Base-by-base conservation (phyloP, 2,797 vertebrate species). In the Paedocypris micromegethes region DNA sequence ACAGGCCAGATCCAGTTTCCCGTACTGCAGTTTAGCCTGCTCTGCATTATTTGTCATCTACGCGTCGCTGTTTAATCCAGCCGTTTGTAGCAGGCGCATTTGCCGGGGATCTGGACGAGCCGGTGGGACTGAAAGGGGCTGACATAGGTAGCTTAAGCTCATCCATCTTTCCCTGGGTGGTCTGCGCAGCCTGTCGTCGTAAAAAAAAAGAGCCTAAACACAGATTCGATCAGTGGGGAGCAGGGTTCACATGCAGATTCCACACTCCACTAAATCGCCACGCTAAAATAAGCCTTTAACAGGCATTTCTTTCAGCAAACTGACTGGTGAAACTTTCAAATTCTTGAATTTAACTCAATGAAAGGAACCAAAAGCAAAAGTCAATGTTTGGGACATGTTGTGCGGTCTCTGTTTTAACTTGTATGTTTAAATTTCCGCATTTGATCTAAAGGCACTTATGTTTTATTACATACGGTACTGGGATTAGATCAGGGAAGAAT, bases 51-150 rank as follows among this genome's bases (percentile, higher is more conserved):
- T 86, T 83, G 86, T 89, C 88, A 89, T 83, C 81, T 82, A 64
- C 23, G 68, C 86, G 89, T 87, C 86, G 83, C 86, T 84, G 82
- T 84, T 85, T 88, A 88, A 90, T 89, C 88, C 80, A 77, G 83
- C 85, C 84, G 86, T 88, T 90, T 89, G 87, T 87, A 85, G 81
- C 74, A 79, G 82, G 9, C 46, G 76, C 60, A 76, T 83, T 66
- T 58, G 70, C 51, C 9, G 42, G 82, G 81, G 78, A 79, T 56
- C 76, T 79, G 83, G 82, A 83, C 70, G 58, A 78, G 79, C 74
- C 76, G 62, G 78, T 79, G 80, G 79, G 81, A 80, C 76, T 55
- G 77, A 76, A 70, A 77, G 68, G 77, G 78, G 74, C 79, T 82
- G 82, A 83, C 83, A 84, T 79, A 77, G 80, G 83, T 79, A 80